These are phyloP conservation scores for Horisme vitalbata DNA, from an alignment of 2,888 invertebrate species.

Conservation along the genomic window DNA sequence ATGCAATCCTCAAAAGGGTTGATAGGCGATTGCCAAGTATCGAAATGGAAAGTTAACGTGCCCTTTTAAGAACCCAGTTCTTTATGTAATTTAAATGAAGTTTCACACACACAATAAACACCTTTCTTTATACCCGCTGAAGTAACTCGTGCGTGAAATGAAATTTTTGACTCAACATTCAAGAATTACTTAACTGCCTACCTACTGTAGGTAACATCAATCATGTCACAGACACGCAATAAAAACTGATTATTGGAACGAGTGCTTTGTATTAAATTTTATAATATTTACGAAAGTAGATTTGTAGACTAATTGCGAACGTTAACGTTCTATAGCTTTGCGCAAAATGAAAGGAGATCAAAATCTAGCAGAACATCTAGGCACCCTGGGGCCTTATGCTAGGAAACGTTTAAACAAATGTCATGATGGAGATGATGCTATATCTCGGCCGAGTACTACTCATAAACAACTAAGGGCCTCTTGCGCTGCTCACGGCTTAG, in stretches of 20 bases:
- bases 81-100: constrained; percentile 40
- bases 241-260: background rate
- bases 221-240: background rate
- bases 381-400: too few relatives aligned
- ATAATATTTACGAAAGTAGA: background rate
- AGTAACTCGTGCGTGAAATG: constrained; percentile 38
- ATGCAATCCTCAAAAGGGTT: background rate
- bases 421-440: too few relatives aligned
- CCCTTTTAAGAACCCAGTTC: constrained; percentile 36
- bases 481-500: too few relatives aligned
- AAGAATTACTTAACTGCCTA: background rate
- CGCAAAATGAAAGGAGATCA: too few relatives aligned
- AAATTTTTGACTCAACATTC: constrained; percentile 29
- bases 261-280: background rate
- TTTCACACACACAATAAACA: constrained; percentile 16
- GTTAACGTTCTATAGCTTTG: too few relatives aligned
- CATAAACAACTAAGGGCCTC: too few relatives aligned
- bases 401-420: too few relatives aligned
- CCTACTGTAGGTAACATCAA: too few relatives aligned
- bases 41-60: constrained; percentile 39
- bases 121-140: constrained; percentile 29
- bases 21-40: constrained; percentile 9
- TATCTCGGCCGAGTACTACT: too few relatives aligned
- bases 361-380: too few relatives aligned
- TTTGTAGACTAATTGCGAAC: too few relatives aligned